These are phyloP conservation scores for Halcyon senegalensis DNA, from an alignment of 2,113 vertebrate genomes.

Conservation along the genomic window DNA sequence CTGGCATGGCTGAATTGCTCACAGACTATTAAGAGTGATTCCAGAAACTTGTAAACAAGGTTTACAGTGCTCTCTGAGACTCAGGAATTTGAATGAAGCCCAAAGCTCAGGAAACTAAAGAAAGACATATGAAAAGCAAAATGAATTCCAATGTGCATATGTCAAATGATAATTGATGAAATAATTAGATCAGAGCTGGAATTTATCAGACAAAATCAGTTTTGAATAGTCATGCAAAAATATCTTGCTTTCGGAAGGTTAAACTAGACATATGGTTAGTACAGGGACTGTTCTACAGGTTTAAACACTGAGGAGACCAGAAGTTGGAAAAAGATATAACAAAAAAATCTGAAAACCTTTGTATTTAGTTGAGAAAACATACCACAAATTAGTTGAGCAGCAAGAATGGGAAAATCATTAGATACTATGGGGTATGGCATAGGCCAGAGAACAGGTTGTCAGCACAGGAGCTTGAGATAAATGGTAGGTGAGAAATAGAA, in stretches of 20 bases:
- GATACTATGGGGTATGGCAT: neutral
- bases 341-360: neutral
- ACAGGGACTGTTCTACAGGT: neutral
- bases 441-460: neutral
- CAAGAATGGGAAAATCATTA: neutral
- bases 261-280: neutral
- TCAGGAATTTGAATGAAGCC: neutral
- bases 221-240: neutral
- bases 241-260: neutral
- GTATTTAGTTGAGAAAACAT: neutral
- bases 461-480: neutral
- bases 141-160: neutral
- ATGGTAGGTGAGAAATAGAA: neutral
- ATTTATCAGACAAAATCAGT: neutral
- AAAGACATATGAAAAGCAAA: neutral
- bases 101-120: slow-evolving; percentile 1
- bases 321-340: neutral
- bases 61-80: neutral
- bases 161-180: neutral
- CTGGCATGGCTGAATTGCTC: neutral
- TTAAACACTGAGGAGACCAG: neutral
- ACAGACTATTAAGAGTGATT: neutral
- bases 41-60: neutral
- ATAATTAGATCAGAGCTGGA: neutral
- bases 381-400: neutral